phyloP scores from a whole-genome alignment of 2,797 vertebrate species.

The Orestias chungarensis region DNA sequence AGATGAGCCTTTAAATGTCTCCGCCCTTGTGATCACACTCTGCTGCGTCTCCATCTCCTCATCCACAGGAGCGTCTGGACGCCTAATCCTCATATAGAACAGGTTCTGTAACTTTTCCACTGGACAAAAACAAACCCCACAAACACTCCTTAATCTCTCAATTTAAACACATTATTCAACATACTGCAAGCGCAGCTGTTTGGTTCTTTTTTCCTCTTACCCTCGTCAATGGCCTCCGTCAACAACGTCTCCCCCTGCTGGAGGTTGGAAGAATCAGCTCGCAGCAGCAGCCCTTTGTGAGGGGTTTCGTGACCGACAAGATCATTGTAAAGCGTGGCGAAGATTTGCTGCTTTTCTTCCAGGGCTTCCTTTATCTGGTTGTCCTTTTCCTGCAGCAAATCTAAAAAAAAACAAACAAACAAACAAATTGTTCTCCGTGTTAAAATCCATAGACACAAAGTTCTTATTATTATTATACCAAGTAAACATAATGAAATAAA shows the following conservation, averaged over 20 bases:
- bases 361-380: constrained; percentile 82
- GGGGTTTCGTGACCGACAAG: constrained; percentile 73
- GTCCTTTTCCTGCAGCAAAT: constrained; percentile 80
- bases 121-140: constrained; percentile 55
- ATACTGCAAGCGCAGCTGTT: no score
- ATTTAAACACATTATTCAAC: neutral
- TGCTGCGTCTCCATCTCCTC: constrained; percentile 54
- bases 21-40: constrained; percentile 53
- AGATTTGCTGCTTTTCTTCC: constrained; percentile 86
- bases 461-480: no score
- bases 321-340: constrained; percentile 77
- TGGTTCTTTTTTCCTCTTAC: constrained; percentile 65
- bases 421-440: no score
- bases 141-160: constrained; percentile 15
- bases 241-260: constrained; percentile 85
- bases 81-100: constrained; percentile 70
- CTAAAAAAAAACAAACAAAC: constrained; percentile 48
- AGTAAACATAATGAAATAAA: neutral
- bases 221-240: constrained; percentile 81
- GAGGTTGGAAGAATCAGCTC: constrained; percentile 77
- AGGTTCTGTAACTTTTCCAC: constrained; percentile 87
- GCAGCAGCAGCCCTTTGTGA: constrained; percentile 73
- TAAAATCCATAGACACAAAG: neutral
- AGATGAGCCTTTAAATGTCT: constrained; percentile 78
- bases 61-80: constrained; percentile 14